Evolutionary conservation across 2,888 invertebrate genomes (phyloP).

Genomic region (Cephus nigrinus): DNA sequence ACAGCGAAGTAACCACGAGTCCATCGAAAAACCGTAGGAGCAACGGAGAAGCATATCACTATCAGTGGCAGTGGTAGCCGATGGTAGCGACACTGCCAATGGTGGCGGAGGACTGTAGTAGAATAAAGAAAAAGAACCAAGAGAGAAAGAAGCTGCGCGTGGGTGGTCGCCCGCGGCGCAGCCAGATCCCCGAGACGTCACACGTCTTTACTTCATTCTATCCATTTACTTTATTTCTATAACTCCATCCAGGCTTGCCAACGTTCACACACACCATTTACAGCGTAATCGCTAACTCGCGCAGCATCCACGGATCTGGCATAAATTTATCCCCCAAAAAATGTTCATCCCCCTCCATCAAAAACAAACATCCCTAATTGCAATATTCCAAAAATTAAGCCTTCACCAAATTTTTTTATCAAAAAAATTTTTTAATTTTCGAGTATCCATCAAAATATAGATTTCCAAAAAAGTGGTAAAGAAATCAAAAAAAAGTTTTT

Average conservation of each 20-base stretch:
- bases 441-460: not conserved
- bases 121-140: constrained; percentile 30
- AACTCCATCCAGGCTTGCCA: not conserved
- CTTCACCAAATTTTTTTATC: too few species aligned
- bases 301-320: not conserved
- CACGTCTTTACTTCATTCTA: constrained; percentile 48
- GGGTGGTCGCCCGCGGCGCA: constrained; percentile 62
- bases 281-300: not conserved
- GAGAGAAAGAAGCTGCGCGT: constrained; percentile 53
- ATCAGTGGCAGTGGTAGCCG: not conserved
- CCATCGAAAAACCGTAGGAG: not conserved
- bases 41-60: not conserved
- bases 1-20: not conserved
- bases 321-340: not conserved
- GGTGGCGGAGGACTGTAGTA: not conserved
- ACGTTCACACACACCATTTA: not conserved
- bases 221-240: constrained; percentile 1
- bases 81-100: not conserved
- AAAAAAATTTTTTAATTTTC: not conserved
- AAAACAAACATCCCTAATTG: not conserved
- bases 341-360: too few species aligned
- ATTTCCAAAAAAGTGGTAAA: not conserved
- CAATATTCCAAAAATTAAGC: not conserved
- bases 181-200: constrained; percentile 48
- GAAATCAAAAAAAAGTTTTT: not conserved